These are phyloP conservation scores for Scaptomyza hsui DNA, from an alignment of 1,140 invertebrate genomes.

Conservation along the genomic window DNA sequence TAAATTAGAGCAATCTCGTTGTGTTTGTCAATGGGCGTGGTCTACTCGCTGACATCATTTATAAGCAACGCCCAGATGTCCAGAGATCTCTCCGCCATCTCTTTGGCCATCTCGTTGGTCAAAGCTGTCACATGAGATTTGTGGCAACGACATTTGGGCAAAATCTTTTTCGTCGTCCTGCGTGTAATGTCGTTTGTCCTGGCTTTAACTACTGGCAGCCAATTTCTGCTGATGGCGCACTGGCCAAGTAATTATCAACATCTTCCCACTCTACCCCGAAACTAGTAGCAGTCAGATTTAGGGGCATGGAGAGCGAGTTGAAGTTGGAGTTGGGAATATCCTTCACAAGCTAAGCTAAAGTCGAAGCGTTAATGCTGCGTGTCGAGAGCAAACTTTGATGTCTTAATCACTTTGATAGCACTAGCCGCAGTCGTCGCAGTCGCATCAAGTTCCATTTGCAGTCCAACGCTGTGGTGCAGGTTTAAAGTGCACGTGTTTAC, in stretches of 20 bases:
- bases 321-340: constrained; percentile 20
- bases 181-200: constrained; percentile 20
- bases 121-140: constrained; percentile 67
- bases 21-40: constrained; percentile 65
- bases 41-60: constrained; percentile 60
- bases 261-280: constrained; percentile 7
- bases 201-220: constrained; percentile 47
- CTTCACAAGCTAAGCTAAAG: constrained; percentile 55
- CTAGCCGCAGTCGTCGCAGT: constrained; percentile 23
- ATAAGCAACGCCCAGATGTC: constrained; percentile 55
- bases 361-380: constrained; percentile 79
- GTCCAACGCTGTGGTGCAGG: constrained; percentile 19
- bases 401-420: constrained; percentile 76
- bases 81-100: neutral
- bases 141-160: constrained; percentile 60
- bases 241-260: constrained; percentile 78
- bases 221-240: constrained; percentile 77
- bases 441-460: constrained; percentile 27
- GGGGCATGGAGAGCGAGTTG: too few relatives aligned
- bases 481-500: constrained; percentile 64
- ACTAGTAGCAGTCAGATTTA: constrained; percentile 10
- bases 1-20: constrained; percentile 68
- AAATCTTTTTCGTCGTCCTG: constrained; percentile 46
- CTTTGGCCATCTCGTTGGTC: constrained; percentile 13
- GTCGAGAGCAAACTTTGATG: constrained; percentile 79